phyloP scores from a whole-genome alignment of 2,888 invertebrate genomes.

The Pegoplata infirma region DNA sequence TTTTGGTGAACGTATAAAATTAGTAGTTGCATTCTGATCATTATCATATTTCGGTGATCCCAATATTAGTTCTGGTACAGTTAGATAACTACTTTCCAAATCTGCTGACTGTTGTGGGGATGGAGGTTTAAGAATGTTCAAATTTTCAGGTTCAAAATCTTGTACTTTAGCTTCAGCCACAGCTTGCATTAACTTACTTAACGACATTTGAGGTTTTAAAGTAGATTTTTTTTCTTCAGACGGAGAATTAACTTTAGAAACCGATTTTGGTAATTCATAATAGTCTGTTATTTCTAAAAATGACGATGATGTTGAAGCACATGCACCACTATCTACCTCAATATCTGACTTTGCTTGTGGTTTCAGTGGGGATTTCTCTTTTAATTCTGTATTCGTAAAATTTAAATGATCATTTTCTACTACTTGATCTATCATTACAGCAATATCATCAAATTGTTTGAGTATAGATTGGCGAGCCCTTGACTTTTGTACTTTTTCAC shows the following conservation, averaged over 20 bases:
- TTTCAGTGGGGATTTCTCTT: slow-evolving; percentile 32
- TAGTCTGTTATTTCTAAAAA: slow-evolving; percentile 33
- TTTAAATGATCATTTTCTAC: slow-evolving; percentile 71
- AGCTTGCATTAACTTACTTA: slow-evolving; percentile 66
- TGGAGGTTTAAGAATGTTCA: neutral
- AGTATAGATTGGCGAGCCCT: slow-evolving; percentile 70
- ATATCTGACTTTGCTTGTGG: slow-evolving; percentile 5
- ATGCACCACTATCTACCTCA: slow-evolving; percentile 47
- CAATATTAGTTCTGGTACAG: slow-evolving; percentile 65
- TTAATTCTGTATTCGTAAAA: slow-evolving; percentile 68
- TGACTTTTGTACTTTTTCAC: slow-evolving; percentile 75
- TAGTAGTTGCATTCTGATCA: slow-evolving; percentile 10
- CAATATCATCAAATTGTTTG: slow-evolving; percentile 70
- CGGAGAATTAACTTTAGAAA: neutral
- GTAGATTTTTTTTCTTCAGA: slow-evolving; percentile 32
- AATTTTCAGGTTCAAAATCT: slow-evolving; percentile 39
- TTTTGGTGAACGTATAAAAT: slow-evolving; percentile 68
- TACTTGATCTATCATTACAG: slow-evolving; percentile 70
- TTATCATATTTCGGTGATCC: neutral
- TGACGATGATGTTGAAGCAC: slow-evolving; percentile 32
- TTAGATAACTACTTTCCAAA: slow-evolving; percentile 68
- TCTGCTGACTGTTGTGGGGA: slow-evolving; percentile 36
- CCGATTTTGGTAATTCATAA: slow-evolving; percentile 2
- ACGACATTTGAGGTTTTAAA: slow-evolving; percentile 63
- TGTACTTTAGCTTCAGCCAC: slow-evolving; percentile 68